Conservation (phyloP, 2,888 invertebrate species). For the Globia sparganii region DNA sequence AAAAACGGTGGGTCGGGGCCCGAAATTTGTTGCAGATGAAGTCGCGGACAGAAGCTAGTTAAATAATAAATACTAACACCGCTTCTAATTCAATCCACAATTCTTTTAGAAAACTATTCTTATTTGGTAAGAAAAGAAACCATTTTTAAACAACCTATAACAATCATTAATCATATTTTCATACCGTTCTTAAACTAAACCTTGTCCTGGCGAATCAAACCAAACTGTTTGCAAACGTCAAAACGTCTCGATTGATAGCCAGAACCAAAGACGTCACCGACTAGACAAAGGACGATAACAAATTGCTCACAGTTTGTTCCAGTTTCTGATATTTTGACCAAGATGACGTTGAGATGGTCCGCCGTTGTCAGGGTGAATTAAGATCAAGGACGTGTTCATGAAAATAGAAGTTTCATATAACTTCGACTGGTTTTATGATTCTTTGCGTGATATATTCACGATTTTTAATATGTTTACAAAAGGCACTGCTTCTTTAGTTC, state of each 20-base stretch:
- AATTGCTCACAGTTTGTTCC: slow-evolving; percentile 23
- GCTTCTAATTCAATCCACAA: not conserved
- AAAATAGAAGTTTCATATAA: not conserved
- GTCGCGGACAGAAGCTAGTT: too few relatives aligned
- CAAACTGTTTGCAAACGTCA: slow-evolving; percentile 33
- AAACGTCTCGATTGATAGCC: slow-evolving; percentile 28
- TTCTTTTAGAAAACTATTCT: not conserved
- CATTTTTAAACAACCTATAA: not conserved
- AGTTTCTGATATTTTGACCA: slow-evolving; percentile 19
- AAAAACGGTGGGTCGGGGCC: too few relatives aligned
- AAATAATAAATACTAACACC: not conserved
- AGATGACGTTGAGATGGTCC: slow-evolving; percentile 9
- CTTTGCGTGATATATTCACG: not conserved
- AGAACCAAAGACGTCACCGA: slow-evolving; percentile 14
- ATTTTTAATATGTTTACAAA: too few relatives aligned
- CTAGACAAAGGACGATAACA: slow-evolving; percentile 5
- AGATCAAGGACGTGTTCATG: slow-evolving; percentile 19
- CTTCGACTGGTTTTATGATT: not conserved
- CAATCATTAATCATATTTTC: not conserved
- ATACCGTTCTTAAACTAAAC: not conserved
- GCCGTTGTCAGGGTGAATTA: slow-evolving; percentile 3
- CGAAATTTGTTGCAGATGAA: too few relatives aligned
- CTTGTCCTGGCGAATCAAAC: not conserved
- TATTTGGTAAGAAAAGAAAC: not conserved
- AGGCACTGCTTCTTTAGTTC: too few relatives aligned